Evolutionary conservation across 2,888 invertebrate genomes (phyloP).

Genomic region (Dendrolimus pini): DNA sequence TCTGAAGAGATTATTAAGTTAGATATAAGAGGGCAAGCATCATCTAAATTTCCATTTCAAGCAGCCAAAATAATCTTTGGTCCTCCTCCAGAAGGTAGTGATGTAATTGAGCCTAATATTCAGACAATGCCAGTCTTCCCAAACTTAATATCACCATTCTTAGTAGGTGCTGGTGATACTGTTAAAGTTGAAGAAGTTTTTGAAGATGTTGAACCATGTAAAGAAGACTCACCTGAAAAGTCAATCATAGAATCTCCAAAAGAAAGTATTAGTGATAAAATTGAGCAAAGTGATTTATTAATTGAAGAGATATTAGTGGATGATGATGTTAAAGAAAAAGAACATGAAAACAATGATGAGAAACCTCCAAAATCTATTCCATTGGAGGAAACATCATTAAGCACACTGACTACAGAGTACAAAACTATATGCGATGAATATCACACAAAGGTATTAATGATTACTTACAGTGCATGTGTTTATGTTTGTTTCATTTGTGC

Average conservation of each 20-base stretch:
- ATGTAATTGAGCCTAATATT: slow-evolving; percentile 37
- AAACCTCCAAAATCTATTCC: slow-evolving; percentile 53
- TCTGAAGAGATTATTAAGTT: slow-evolving; percentile 70
- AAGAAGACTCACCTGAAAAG: slow-evolving; percentile 23
- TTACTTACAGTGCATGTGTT: slow-evolving; percentile 27
- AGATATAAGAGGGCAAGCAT: slow-evolving; percentile 64
- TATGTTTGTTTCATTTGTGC: slow-evolving; percentile 21
- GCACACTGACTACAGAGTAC: slow-evolving; percentile 81
- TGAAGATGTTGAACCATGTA: slow-evolving; percentile 23
- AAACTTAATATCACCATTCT: slow-evolving; percentile 55
- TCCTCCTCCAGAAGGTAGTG: slow-evolving; percentile 57
- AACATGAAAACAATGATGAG: slow-evolving; percentile 30
- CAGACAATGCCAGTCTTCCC: slow-evolving; percentile 51
- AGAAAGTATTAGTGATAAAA: slow-evolving; percentile 45
- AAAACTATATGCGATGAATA: slow-evolving; percentile 84
- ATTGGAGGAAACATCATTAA: slow-evolving; percentile 63
- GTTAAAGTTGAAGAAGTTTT: slow-evolving; percentile 45
- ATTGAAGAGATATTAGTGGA: slow-evolving; percentile 59
- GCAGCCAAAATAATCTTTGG: slow-evolving; percentile 63
- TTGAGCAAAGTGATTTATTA: slow-evolving; percentile 52
- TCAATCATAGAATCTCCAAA: slow-evolving; percentile 25
- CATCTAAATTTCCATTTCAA: slow-evolving; percentile 47
- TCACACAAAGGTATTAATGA: slow-evolving; percentile 77
- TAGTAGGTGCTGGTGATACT: slow-evolving; percentile 45
- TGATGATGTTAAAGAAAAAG: slow-evolving; percentile 39